Base-by-base conservation (phyloP, 1,140 invertebrate genomes). In the Microplitis mediator region DNA sequence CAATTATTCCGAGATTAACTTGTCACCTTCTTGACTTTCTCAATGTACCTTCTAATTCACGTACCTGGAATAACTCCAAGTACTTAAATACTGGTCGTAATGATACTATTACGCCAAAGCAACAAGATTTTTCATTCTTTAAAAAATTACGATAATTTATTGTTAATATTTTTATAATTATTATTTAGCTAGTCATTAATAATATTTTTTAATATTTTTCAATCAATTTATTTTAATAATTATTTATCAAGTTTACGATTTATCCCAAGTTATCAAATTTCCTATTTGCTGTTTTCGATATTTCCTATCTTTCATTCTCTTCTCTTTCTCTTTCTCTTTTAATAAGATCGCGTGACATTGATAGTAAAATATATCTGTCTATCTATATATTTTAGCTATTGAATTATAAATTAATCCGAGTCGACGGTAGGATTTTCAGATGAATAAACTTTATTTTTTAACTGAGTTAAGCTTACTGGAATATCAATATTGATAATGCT, bases 1-100 rank as follows among this genome's bases (percentile, higher is more conserved):
- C 98, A 1, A 90, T 99, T 35, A 90, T 97, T 64, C 98, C 98
- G 9, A 88, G 88, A 61, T 80, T 97, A 71, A 84, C 91, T 0
- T 80, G 80, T 11, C 89, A 87, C 74, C 85, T 97, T 67, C 86
- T 94, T 65, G 89, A 93, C 82, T 93, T 91, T 85, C 82, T 95
- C 14, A 86, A 86, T 73, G 87, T 94, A 14, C 86, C 87, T 3
- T 39, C 51, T 6, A 69, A 85, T 50, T 77, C 85, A 73, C 87
- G 92, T 73, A 82, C 56, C 67, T 93, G 92, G 90, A 69, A 80
- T 36, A 76, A 90, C 70, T 82, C 87, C 3, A 82, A 74, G 75
- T 74, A 71, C 56, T 64, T 61, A 54, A 65, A 45, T 8, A 61
- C 52, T 34, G 71, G 71, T 13, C 23, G 64, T 1, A 23, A 14